Base-by-base conservation (phyloP, 2,888 invertebrate species). In the Lasioglossum malachurum region DNA sequence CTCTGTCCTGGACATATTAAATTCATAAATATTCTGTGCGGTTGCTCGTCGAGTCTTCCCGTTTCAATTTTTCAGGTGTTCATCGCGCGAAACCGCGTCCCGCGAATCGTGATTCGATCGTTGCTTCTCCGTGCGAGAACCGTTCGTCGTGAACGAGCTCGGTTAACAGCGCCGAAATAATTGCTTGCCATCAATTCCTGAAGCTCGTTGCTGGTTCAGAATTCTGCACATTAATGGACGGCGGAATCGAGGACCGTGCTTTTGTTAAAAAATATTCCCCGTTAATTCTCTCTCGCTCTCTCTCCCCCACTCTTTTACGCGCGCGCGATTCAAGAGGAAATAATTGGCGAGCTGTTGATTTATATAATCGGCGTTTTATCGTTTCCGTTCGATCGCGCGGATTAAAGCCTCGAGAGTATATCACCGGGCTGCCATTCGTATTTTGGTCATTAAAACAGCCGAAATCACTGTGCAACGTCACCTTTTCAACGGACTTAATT, bases 1-100 rank as follows among this genome's bases (percentile, higher is more conserved):
- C 67, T 38, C 46, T 38, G 14, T 44, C 41, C 38, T n/a, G 4
- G 46, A 4, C 31, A 31, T 75, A 72, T 74, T 82, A 72, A 78
- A 75, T 75, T 75, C 41, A 60, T 64, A 75, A 75, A 78, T 77
- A 77, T 77, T 46, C 67, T 19, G 19, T 14, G 16, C 67, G 16
- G 19, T 14, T 19, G 16, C 8, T 19, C 35, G 67, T 19, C 67
- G 35, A 27, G 60, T 60, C 19, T 19, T 35, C 19, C 19, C 67
- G 67, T 31, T 35, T 67, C 31, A 67, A 67, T 67, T 31, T 67
- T 67, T 67, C 35, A 67, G 67, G 60, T 27, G 60, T 60, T 27
- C 60, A n/a, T 27, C 27, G 14, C 5, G 16, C 60, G 60, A 60
- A 14, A 57, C 57, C n/a, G 2, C n/a, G n/a, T n/a, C 2, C 23